Percentiles rank a stretch among this genome's conserved stretches.
Evolutionary conservation across 2,888 invertebrate species (phyloP).

Genomic region (Heliothis peltigera): DNA sequence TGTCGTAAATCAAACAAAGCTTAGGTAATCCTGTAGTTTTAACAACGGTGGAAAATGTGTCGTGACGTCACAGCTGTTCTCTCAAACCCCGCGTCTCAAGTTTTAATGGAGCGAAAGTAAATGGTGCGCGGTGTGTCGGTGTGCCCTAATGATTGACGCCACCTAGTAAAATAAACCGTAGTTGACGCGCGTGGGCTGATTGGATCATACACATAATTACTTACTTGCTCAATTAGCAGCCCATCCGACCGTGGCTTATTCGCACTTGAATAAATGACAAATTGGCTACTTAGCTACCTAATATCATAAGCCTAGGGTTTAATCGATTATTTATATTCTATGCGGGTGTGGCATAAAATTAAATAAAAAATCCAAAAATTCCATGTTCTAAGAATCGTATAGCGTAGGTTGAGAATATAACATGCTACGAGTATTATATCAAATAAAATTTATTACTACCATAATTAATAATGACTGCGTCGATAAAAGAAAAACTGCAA

Average conservation of each 20-base stretch:
- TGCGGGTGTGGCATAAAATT: slow-evolving; percentile 16
- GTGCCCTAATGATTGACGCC: slow-evolving; percentile 51
- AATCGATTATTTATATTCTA: slow-evolving; percentile 12
- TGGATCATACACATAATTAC: slow-evolving; percentile 52
- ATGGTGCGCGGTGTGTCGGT: slow-evolving; percentile 38
- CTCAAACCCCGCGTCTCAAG: slow-evolving; percentile 6
- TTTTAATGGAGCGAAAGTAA: slow-evolving; percentile 42
- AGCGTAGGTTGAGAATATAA: slow-evolving; percentile 35
- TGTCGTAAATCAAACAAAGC: slow-evolving; percentile 21
- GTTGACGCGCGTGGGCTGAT: slow-evolving; percentile 36
- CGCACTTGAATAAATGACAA: slow-evolving; percentile 44
- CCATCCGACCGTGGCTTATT: slow-evolving; percentile 37
- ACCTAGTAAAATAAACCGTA: slow-evolving; percentile 43
- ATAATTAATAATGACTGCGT: slow-evolving; percentile 52
- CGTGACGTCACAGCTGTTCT: slow-evolving; percentile 38
- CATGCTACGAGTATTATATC: background rate
- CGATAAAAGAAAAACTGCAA: slow-evolving; percentile 63
- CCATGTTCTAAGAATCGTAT: slow-evolving; percentile 33
- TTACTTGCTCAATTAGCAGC: slow-evolving; percentile 52
- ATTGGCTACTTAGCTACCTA: slow-evolving; percentile 28
- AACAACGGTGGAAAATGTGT: slow-evolving; percentile 2
- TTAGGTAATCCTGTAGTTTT: slow-evolving; percentile 2
- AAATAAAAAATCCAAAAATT: slow-evolving; percentile 21
- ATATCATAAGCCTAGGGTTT: slow-evolving; percentile 2
- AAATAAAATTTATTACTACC: slow-evolving; percentile 38